Base-by-base conservation (phyloP, 1,140 invertebrate genomes). In the Caenorhabditis remanei region DNA sequence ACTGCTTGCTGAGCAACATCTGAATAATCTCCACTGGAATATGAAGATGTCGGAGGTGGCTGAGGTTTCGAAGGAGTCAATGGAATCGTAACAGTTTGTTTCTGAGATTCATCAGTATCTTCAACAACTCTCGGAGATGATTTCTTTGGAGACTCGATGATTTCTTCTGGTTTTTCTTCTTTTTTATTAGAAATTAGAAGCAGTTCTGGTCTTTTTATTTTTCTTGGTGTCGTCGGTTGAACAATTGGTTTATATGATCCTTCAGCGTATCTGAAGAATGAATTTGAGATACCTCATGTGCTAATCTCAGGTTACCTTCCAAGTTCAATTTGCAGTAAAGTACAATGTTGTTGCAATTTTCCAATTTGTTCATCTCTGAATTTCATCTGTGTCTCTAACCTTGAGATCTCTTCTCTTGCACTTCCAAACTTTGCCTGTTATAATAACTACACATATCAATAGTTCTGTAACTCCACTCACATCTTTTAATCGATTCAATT, bases 281-380 rank as follows among this genome's bases (percentile, higher is more conserved):
- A 16, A 16, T 2, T 50, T 16, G 1, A 16, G 4, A 50, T 16
- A 50, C 7, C 56, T 58, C 14, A 53, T 58, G 56, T n/a, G 5
- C n/a, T 58, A 2, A n/a, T 16, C n/a, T 58, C 56, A 58, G 21
- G 8, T 19, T 84, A 86, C 82, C 87, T 79, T 58, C 92, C 90
- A 61, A 92, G 58, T 41, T 92, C 91, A 7, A 92, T 82, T 86
- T 92, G 91, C 9, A 92, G 65, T 55, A 92, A 55, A 11, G 89
- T 89, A 67, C 92, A 93, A 40, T 90, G 88, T 24, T 86, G 75
- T 24, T 83, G 91, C 11, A 92, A 75, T 58, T 93, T 85, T 24
- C 85, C 83, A 32, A 92, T 91, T 53, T 92, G 91, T 24, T 87
- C 85, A 83, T 92, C 90, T 19, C 91, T 85, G 84, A 92, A 93